Evolutionary conservation across 2,888 invertebrate genomes (phyloP).

Genomic region (Phaedon cochleariae): DNA sequence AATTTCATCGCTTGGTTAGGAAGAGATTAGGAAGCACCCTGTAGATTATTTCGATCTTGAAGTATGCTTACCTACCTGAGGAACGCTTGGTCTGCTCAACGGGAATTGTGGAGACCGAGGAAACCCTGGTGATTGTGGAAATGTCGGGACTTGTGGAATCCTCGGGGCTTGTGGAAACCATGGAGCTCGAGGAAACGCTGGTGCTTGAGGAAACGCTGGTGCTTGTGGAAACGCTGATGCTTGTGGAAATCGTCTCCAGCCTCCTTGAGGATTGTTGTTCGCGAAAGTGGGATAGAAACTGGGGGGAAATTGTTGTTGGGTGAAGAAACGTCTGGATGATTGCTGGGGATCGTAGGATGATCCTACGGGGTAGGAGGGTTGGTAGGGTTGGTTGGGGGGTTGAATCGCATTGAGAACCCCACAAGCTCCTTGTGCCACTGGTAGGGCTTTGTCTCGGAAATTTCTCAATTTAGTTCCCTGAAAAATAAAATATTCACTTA

Average conservation of each 20-base stretch:
- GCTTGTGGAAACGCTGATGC: constrained; percentile 16
- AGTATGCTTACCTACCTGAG: background rate
- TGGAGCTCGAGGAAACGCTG: background rate
- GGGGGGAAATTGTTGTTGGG: background rate
- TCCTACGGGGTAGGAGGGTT: background rate
- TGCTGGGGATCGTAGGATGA: background rate
- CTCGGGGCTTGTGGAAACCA: background rate
- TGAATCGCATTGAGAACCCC: constrained; percentile 24
- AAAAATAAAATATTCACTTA: constrained; percentile 4
- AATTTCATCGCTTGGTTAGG: too few species aligned
- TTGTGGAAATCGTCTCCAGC: background rate
- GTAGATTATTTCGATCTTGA: too few species aligned
- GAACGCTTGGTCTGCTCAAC: background rate
- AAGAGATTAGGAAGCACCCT: too few species aligned
- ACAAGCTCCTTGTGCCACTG: constrained; percentile 33
- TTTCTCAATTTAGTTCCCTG: constrained; percentile 31
- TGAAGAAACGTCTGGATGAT: background rate
- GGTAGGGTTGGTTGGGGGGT: background rate
- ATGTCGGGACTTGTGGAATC: background rate
- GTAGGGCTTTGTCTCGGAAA: constrained; percentile 35
- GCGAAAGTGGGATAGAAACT: background rate
- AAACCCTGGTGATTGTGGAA: background rate
- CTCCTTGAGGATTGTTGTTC: background rate
- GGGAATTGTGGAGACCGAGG: background rate
- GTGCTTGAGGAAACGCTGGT: constrained; percentile 14